Conservation (phyloP, 2,888 invertebrate genomes). For the Taenaris catops region DNA sequence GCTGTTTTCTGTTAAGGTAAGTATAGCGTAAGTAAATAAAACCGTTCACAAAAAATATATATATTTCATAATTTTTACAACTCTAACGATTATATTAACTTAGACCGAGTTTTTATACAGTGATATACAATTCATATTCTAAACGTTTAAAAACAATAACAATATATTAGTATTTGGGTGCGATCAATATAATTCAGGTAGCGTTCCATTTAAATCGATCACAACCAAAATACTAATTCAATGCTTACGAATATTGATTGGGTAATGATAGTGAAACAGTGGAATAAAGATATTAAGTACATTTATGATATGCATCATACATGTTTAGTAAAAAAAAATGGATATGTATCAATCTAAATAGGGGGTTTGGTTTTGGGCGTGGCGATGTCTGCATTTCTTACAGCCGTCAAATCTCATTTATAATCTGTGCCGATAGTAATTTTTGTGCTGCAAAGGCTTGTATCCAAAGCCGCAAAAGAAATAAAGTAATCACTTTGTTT, state of each 20-base stretch:
- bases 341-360: background rate
- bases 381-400: constrained; percentile 1
- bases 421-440: too few relatives aligned
- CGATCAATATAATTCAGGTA: constrained; percentile 51
- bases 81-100: constrained; percentile 19
- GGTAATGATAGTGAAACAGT: constrained; percentile 15
- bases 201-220: constrained; percentile 50
- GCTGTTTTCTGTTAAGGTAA: background rate
- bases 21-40: too few relatives aligned
- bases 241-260: constrained; percentile 25
- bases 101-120: constrained; percentile 36
- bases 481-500: too few relatives aligned
- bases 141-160: constrained; percentile 36
- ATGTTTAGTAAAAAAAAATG: constrained; percentile 9
- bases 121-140: constrained; percentile 40
- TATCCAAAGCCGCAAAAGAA: too few relatives aligned
- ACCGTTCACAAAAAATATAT: constrained; percentile 15
- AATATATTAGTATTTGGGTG: constrained; percentile 48
- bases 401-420: too few relatives aligned
- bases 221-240: constrained; percentile 61
- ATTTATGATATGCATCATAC: constrained; percentile 16
- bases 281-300: too few relatives aligned
- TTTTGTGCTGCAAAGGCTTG: too few relatives aligned
- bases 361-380: constrained; percentile 1
- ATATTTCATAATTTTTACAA: constrained; percentile 22